Evolutionary conservation across 2,888 invertebrate genomes (phyloP).

Genomic region (Pollenia griseotomentosa): DNA sequence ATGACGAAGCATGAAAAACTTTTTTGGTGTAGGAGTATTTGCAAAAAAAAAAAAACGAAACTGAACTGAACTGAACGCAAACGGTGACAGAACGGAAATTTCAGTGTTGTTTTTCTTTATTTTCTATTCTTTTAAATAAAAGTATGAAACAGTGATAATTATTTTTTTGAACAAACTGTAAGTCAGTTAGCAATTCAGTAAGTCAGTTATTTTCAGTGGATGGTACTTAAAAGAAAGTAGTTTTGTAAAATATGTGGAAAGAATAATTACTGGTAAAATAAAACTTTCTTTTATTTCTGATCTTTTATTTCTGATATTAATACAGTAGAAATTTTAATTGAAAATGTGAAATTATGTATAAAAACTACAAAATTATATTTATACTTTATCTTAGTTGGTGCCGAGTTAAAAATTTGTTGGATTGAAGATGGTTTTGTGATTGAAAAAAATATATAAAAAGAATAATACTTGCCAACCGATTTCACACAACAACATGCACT

Average conservation of each 20-base stretch:
- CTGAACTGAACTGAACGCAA: constrained; percentile 9
- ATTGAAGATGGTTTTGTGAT: too few species aligned
- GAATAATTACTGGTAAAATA: constrained; percentile 42
- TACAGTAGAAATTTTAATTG: too few species aligned
- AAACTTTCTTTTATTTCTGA: background rate
- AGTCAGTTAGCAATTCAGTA: constrained; percentile 12
- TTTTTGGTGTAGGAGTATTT: background rate
- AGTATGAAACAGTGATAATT: constrained; percentile 38
- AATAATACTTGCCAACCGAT: too few species aligned
- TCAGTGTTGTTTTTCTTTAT: background rate
- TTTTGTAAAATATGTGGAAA: constrained; percentile 64
- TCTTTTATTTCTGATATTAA: too few species aligned
- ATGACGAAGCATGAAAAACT: background rate
- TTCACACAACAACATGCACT: too few species aligned
- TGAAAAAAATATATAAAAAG: too few species aligned
- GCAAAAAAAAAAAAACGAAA: too few species aligned
- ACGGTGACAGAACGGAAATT: constrained; percentile 38
- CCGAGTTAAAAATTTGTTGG: too few species aligned
- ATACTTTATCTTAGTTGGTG: too few species aligned
- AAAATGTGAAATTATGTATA: too few species aligned
- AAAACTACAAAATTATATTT: too few species aligned
- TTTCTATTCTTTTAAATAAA: background rate
- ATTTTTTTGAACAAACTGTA: constrained; percentile 26
- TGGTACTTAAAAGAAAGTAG: background rate
- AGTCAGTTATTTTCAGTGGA: background rate